Conservation (phyloP, 2,888 invertebrate species). For the Pecten maximus region DNA sequence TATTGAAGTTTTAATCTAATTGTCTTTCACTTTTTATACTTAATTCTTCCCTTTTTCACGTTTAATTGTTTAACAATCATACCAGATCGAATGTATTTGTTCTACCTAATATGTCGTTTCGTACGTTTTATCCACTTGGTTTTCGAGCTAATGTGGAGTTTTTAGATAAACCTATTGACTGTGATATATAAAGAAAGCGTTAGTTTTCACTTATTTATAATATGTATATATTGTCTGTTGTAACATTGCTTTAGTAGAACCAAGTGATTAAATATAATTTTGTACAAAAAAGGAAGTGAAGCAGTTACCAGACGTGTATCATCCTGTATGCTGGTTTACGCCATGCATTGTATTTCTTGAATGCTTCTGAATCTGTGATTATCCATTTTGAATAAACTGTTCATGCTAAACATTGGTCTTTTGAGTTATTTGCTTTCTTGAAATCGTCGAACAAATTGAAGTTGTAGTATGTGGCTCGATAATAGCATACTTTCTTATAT, state of each 20-base stretch:
- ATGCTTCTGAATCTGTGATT: constrained; percentile 11
- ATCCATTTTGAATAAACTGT: constrained; percentile 30
- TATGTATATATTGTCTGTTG: constrained; percentile 17
- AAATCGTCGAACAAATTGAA: no score
- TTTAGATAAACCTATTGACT: constrained; percentile 8
- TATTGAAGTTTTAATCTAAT: constrained; percentile 20
- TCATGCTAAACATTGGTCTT: not conserved
- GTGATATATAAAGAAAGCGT: constrained; percentile 23
- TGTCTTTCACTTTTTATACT: constrained; percentile 18
- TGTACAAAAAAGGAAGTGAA: constrained; percentile 11
- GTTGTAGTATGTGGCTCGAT: no score
- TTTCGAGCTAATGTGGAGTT: constrained; percentile 6
- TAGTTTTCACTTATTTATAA: not conserved
- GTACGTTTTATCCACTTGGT: not conserved
- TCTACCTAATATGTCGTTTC: not conserved
- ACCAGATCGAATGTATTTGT: not conserved
- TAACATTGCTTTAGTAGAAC: not conserved
- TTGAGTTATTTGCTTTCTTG: not conserved
- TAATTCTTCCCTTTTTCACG: not conserved
- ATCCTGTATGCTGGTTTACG: not conserved
- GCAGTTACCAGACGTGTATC: not conserved
- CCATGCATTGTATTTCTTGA: not conserved
- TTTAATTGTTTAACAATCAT: not conserved
- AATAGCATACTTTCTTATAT: no score
- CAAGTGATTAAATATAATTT: not conserved